Evolutionary conservation across 2,797 vertebrate species (phyloP).

Genomic region (Tympanoctomys barrerae): DNA sequence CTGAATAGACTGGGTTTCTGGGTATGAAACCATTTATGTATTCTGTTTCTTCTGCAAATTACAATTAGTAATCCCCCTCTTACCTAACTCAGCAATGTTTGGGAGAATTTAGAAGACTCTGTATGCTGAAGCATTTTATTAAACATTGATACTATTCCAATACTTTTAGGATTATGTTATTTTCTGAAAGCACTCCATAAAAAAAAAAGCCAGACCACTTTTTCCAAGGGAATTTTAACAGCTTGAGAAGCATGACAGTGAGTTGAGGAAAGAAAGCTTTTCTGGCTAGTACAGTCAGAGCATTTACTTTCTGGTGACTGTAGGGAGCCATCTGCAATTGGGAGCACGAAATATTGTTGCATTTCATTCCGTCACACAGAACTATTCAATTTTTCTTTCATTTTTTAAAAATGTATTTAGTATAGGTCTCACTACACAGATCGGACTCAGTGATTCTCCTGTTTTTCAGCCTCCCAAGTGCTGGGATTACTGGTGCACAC

Average conservation of each 20-base stretch:
- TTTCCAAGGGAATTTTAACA: background rate
- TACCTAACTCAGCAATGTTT: background rate
- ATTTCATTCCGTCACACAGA: background rate
- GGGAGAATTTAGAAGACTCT: background rate
- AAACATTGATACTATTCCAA: background rate
- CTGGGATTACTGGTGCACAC: too few relatives aligned
- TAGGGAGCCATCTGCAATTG: background rate
- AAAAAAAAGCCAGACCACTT: background rate
- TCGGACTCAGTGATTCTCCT: too few relatives aligned
- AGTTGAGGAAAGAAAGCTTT: background rate
- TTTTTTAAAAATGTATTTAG: too few relatives aligned
- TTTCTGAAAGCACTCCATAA: background rate
- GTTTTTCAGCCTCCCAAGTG: too few relatives aligned
- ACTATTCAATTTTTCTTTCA: background rate
- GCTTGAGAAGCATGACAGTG: background rate
- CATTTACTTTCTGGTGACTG: background rate
- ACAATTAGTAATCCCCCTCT: background rate
- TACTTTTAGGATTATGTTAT: background rate
- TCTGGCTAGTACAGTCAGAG: background rate
- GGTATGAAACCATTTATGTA: background rate
- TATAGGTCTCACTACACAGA: background rate
- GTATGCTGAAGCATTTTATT: background rate
- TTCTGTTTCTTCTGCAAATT: background rate
- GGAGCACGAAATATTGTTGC: background rate
- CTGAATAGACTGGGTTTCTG: background rate